phyloP scores from a whole-genome alignment of 2,888 invertebrate species.

The Ischnus inquisitorius region DNA sequence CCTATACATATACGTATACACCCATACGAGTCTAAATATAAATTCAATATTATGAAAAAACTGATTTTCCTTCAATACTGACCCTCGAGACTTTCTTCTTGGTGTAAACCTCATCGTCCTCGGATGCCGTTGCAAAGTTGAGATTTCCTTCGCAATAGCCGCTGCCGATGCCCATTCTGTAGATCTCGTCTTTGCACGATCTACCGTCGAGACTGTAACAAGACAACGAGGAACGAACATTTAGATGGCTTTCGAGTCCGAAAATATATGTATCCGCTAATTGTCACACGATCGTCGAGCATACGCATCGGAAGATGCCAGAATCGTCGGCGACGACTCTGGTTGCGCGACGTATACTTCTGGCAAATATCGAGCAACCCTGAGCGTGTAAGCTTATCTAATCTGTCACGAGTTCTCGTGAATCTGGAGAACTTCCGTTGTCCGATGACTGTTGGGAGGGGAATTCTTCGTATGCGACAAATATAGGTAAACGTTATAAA shows the following conservation, averaged over 20 bases:
- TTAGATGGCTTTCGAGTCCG: background rate
- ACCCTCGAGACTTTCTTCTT: conserved; percentile 85
- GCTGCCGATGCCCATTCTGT: conserved; percentile 82
- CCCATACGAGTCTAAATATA: background rate
- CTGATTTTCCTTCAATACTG: conserved; percentile 69
- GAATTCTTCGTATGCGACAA: conserved; percentile 8
- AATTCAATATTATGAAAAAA: background rate
- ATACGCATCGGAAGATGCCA: background rate
- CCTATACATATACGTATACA: too few relatives aligned
- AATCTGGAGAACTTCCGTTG: conserved; percentile 40
- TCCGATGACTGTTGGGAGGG: background rate
- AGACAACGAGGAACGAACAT: conserved; percentile 35
- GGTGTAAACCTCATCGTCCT: conserved; percentile 84
- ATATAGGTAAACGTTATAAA: conserved; percentile 2
- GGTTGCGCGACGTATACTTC: conserved; percentile 1
- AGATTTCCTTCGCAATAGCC: conserved; percentile 84
- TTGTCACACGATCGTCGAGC: background rate
- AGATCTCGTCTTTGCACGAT: conserved; percentile 84
- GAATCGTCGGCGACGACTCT: background rate
- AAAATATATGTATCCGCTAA: background rate
- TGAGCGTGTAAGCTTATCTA: conserved; percentile 47
- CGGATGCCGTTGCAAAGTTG: conserved; percentile 84
- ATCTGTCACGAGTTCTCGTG: conserved; percentile 54
- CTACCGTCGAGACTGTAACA: conserved; percentile 82
- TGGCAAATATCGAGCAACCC: conserved; percentile 10